Evolutionary conservation across 2,888 invertebrate species (phyloP).

Genomic region (Lochmaea capreae): DNA sequence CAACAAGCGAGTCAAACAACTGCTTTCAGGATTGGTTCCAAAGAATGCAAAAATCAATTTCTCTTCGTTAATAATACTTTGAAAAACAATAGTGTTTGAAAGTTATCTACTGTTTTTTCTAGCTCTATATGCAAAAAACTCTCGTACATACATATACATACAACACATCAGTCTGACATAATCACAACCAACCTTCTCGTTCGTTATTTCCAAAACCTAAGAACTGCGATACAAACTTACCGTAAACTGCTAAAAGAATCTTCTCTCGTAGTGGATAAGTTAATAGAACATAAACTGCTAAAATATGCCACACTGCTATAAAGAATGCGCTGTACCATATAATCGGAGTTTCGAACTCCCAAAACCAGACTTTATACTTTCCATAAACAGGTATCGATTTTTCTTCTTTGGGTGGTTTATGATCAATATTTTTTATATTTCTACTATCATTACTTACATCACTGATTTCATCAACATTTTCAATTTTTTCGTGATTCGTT

Average conservation of each 20-base stretch:
- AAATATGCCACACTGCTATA: conserved; percentile 47
- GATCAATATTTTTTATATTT: not conserved
- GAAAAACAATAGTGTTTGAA: too few species aligned
- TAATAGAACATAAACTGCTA: conserved; percentile 41
- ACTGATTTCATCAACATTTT: not conserved
- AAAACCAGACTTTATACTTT: conserved; percentile 50
- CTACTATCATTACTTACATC: not conserved
- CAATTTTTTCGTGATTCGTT: not conserved
- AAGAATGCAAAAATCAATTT: too few species aligned
- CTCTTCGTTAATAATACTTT: too few species aligned
- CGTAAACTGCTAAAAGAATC: conserved; percentile 42
- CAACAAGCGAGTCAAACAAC: too few species aligned
- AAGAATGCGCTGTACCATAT: conserved; percentile 51
- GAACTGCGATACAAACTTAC: conserved; percentile 46
- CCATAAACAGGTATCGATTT: conserved; percentile 28
- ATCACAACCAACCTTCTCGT: too few species aligned
- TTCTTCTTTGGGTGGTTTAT: not conserved
- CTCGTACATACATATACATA: too few species aligned
- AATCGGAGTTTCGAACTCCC: conserved; percentile 53
- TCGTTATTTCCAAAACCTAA: too few species aligned
- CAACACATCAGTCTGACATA: too few species aligned
- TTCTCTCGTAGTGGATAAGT: conserved; percentile 38
- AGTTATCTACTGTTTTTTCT: too few species aligned
- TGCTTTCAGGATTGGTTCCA: too few species aligned
- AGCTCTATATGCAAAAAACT: too few species aligned